Evolutionary conservation across 1,140 invertebrate genomes (phyloP).

Genomic region (Hypsibius dujardini): DNA sequence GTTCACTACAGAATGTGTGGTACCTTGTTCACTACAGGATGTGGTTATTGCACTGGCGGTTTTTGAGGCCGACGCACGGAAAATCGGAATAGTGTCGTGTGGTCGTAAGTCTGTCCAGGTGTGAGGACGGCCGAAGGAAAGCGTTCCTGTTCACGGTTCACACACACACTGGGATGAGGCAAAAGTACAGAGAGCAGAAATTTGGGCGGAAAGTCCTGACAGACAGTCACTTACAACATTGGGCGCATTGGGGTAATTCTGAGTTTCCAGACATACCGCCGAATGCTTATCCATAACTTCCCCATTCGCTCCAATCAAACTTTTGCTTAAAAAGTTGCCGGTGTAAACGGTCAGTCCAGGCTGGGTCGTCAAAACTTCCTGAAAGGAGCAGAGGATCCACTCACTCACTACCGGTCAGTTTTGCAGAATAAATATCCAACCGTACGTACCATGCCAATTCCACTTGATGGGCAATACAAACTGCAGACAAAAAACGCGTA

Average conservation of each 20-base stretch:
- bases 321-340: constrained; percentile 1
- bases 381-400: no score
- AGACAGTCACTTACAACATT: constrained; percentile 50
- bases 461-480: constrained; percentile 47
- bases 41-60: no score
- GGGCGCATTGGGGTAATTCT: constrained; percentile 74
- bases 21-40: no score
- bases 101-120: constrained; percentile 52
- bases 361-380: constrained; percentile 39
- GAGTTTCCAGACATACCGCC: constrained; percentile 71
- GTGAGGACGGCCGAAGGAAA: constrained; percentile 53
- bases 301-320: not conserved
- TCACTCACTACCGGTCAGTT: no score
- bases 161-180: no score
- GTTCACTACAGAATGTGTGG: not conserved
- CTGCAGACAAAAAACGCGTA: constrained; percentile 31
- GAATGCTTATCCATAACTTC: constrained; percentile 53
- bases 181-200: constrained; percentile 26
- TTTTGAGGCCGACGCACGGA: constrained; percentile 19
- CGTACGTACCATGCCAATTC: constrained; percentile 43
- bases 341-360: not conserved
- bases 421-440: no score
- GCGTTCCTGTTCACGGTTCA: no score
- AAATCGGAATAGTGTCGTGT: constrained; percentile 36
- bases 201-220: constrained; percentile 21